Base-by-base conservation (phyloP, 2,113 vertebrate genomes). In the Osmerus mordax region DNA sequence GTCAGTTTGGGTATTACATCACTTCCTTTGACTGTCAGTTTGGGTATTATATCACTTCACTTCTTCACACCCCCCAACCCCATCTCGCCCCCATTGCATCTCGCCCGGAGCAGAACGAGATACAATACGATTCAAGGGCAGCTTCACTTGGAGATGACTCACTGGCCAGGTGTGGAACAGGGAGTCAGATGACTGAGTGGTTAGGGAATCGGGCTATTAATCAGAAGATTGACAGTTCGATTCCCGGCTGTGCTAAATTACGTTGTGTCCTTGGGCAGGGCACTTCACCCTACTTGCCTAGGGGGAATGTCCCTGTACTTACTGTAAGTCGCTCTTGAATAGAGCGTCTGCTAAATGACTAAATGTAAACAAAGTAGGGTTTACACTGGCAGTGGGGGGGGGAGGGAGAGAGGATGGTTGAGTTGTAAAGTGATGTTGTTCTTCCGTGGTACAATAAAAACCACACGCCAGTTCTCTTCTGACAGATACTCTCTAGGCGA, bases 81-180 rank as follows among this genome's bases (percentile, higher is more conserved):
- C 80, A 81, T 78, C 11, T 13, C 77, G 64, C 81, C 53, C 81
- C 54, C 59, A 67, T 83, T 82, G 82, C 80, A 80, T 84, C 78
- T 83, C 82, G 53, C 54, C 80, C 74, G n/a, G n/a, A 74, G 63
- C 15, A 60, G 76, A 83, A 80, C 71, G 81, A 87, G 88, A 88
- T 83, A 85, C 82, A 87, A 85, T 78, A 80, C 16, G 14, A 58
- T 69, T 72, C 28, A 71, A 16, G 71, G 72, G 81, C 29, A 25
- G 63, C 67, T 71, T 19, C 28, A 79, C 72, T 84, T 13, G 70
- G 76, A 79, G 79, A 85, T 83, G 83, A 63, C 76, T 86, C 79
- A 80, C 86, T 83, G 75, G 2, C 70, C 0, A 67, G 70, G 72
- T 75, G 56, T 18, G 58, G 54, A 32, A 76, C 25, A 25, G 25